phyloP scores from a whole-genome alignment of 2,113 vertebrate species.

The Steatornis caripensis region DNA sequence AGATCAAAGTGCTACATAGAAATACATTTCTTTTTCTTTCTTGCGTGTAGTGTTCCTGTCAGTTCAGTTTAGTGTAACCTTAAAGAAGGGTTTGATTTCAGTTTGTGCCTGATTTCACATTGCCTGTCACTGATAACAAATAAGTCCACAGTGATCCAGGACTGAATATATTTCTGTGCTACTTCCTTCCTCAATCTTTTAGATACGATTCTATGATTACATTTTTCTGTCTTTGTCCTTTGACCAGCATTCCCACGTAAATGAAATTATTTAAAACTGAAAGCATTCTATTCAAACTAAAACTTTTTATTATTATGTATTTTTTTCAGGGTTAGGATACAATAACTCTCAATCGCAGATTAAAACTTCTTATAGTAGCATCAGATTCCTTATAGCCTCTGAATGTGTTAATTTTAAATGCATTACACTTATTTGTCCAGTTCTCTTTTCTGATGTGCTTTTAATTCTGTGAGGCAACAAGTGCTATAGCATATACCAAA shows the following conservation, averaged over 20 bases:
- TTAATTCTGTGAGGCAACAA: background rate
- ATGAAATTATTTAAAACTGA: conserved; percentile 24
- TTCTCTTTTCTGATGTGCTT: background rate
- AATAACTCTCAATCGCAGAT: background rate
- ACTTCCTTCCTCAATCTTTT: conserved; percentile 20
- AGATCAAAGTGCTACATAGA: conserved; percentile 32
- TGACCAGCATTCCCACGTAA: background rate
- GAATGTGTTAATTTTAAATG: background rate
- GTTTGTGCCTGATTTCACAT: conserved; percentile 62
- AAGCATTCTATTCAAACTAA: background rate
- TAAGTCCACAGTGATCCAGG: conserved; percentile 27
- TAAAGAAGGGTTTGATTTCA: conserved; percentile 66
- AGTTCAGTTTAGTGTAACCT: conserved; percentile 55
- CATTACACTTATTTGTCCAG: background rate
- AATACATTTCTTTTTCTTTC: conserved; percentile 39
- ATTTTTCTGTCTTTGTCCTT: background rate
- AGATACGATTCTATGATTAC: background rate
- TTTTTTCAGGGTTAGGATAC: background rate
- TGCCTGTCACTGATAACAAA: conserved; percentile 65
- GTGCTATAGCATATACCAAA: background rate
- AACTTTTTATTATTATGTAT: background rate
- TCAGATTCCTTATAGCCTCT: background rate
- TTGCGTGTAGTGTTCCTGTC: conserved; percentile 41
- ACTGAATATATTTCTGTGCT: conserved; percentile 30
- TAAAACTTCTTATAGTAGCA: background rate